Evolutionary conservation across 2,797 vertebrate genomes (phyloP), one percentile per base, ranked within the genome.

Genomic region (Enteromius argenteus): DNA sequence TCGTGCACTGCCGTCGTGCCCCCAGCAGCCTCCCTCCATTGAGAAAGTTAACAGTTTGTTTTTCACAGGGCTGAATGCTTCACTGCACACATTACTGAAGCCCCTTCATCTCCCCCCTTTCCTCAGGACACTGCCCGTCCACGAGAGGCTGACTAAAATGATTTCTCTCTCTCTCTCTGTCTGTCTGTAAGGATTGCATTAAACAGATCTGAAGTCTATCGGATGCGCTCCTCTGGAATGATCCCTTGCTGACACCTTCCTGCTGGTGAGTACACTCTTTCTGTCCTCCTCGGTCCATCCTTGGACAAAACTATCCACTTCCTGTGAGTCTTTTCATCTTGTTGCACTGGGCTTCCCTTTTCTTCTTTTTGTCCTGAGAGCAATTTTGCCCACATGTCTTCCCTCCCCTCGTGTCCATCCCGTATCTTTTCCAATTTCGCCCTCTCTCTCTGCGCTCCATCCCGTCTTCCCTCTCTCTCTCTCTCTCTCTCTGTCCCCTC

Each of bases 41-140:
- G 87, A 89, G 84, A 87, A 91, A 91, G 89, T 91, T 92, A 92
- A 84, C 88, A 91, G 91, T 93, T 93, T 92, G 87, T 90, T 89
- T 91, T 91, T 89, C 89, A 90, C 84, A 91, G 90, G 91, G 86
- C 91, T 89, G 89, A 93, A 89, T 90, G 89, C 87, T 88, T 83
- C 72, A 81, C 76, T 56, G 74, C 87, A 80, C 78, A 85, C 83
- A 85, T 78, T 71, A 80, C 58, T 23, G 74, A 81, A 77, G 77
- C 82, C 89, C 89, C 86, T 84, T 84, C 89, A 85, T 72, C 80
- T 46, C 86, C 53, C 51, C 49, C 80, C 56, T 39, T 67, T 49
- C 58, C 32, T 49, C 89, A 88, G 86, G 80, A 90, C 86, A 89
- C 89, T 91, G 90, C 75, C 81, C 89, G 85, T 87, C 88, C 81